Evolutionary conservation across 2,888 invertebrate genomes (phyloP), one percentile per base, ranked within the genome.

Genomic region (Drosophila colorata): DNA sequence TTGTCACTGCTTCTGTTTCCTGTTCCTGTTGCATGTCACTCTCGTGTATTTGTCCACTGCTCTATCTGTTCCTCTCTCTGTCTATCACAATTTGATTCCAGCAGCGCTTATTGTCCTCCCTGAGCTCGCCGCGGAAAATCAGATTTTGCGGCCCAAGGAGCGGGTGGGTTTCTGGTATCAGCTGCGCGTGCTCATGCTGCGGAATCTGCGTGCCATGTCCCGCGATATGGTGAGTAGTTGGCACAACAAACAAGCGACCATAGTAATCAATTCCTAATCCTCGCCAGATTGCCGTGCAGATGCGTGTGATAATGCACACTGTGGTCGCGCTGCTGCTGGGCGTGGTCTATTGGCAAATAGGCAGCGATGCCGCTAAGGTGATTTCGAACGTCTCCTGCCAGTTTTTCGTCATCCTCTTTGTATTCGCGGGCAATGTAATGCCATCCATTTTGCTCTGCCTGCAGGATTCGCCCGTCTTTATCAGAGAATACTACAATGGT

Each of bases 381-480:
- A 93, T 95, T 69, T 96, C 97, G 91, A 99, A 98, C 91, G 96
- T 96, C 78, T 97, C 97, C 90, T 96, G 96, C 90, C 93, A 98
- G 43, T 98, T 97, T 93, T 98, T 97, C 92, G 95, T 96, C 69
- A 94, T 97, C 52, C 95, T 98, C 94, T 98, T 98, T 92, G 94
- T 98, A 48, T 97, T 98, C 95, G 96, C 97, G 90, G 98, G 97
- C 13, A 97, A 98, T 7, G 96, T 98, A 86, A 98, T 97, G 93
- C 95, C 97, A 8, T 96, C 97, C 46, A 95, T 97, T 48, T 94
- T 98, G 44, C 95, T 96, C 59, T 98, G 98, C 93, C 96, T 97
- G 31, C 93, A 95, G 86, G 97, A 97, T 92, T 93, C 97, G 90
- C 94, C 95, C 11, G 95, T 97, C 18, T 95, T 97, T 68, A 94